phyloP scores from a whole-genome alignment of 37 sponge, comb jelly and placozoan species.

The Ianthella basta region DNA sequence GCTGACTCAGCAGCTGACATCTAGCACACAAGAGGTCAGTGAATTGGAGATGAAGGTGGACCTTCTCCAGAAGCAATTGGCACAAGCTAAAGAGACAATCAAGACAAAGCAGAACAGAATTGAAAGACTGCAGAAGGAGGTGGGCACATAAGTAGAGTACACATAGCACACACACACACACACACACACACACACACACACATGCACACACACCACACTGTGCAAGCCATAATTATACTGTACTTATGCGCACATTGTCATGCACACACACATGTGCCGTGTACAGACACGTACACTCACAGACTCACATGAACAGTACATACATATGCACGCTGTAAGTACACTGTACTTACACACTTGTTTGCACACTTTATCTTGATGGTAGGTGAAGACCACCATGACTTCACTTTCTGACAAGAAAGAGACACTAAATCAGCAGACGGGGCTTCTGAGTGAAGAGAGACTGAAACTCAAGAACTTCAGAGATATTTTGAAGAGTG shows the following conservation, averaged over 20 bases:
- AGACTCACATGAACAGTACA: not conserved
- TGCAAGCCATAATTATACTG: too few species aligned
- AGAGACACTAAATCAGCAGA: too few species aligned
- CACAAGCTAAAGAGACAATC: not conserved
- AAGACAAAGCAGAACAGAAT: not conserved
- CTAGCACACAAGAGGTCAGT: not conserved
- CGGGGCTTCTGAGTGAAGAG: too few species aligned
- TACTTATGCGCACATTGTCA: too few species aligned
- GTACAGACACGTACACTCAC: not conserved
- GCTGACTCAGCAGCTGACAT: conserved; percentile 28
- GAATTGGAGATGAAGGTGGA: conserved; percentile 20
- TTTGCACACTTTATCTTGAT: too few species aligned
- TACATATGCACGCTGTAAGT: too few species aligned
- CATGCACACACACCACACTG: too few species aligned
- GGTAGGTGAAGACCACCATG: too few species aligned
- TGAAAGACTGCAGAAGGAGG: conserved; percentile 34
- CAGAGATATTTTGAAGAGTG: too few species aligned
- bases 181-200: not conserved
- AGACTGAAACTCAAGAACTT: too few species aligned
- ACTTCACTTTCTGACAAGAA: too few species aligned
- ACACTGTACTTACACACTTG: too few species aligned
- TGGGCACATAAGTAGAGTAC: not conserved
- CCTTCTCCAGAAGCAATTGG: not conserved
- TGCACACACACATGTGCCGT: not conserved
- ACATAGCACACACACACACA: not conserved